Base-by-base conservation (phyloP, 1,140 invertebrate species). In the Dendroctonus valens region DNA sequence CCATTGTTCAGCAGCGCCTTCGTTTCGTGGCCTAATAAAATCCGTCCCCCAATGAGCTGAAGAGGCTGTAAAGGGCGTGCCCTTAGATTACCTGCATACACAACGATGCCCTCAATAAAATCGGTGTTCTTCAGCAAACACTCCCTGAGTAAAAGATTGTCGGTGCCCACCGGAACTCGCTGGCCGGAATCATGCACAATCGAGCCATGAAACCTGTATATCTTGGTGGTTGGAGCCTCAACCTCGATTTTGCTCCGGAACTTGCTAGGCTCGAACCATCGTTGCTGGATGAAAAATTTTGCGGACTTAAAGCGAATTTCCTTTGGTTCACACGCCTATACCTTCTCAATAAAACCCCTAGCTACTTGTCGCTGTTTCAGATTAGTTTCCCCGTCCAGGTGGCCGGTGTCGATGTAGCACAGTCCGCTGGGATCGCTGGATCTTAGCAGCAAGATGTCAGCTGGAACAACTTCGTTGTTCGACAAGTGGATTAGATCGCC, bases 311-410 rank as follows among this genome's bases (percentile, higher is more conserved):
- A 52, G 50, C n/a, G 15, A 12, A n/a, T 26, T 15, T 6, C 50
- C 6, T 3, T 52, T 9, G 8, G 50, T 12, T 12, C 11, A 14
- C 8, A 5, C 15, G 6, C 14, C 6, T 52, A 48, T 41, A 87
- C 86, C 81, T 86, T 87, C 63, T 87, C 82, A 51, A 81, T 80
- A 72, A 88, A 87, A 15, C 89, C 90, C 55, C 84, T 80, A 9
- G 90, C 87, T 0, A 94, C 90, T 79, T 97, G 90, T 74, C 96
- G 85, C 73, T 97, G 93, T 81, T 99, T 99, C 50, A 99, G 82
- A 84, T 99, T 99, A n/a, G 95, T 98, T 82, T 99, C 98, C 8
- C 98, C 98, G 77, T 99, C 98, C 70, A 99, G 83, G 82, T 99
- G 98, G 68, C 95, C 94, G 2, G 97, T 99, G 81, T 99, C 88